Evolutionary conservation across 2,113 vertebrate species (phyloP), one percentile per base, ranked within the genome.

Genomic region (Macquaria ambigua): DNA sequence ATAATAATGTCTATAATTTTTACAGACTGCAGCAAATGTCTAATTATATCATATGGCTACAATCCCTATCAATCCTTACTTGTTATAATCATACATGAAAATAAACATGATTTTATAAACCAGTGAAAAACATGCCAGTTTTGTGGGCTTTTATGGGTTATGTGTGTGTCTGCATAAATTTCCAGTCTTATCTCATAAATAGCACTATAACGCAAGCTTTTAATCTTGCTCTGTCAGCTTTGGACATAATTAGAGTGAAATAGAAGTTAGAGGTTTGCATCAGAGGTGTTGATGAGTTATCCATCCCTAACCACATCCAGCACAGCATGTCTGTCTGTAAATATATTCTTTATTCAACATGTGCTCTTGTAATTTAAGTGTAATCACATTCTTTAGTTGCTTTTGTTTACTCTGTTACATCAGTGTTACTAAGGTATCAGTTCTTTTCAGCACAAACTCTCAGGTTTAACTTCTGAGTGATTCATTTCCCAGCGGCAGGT

Each of bases 401-500:
- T 53, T 31, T 62, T 58, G 64, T 77, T 61, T 58, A n/a, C 31
- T 43, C 0, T n/a, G 34, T 61, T 37, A 43, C 43, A 69, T 50
- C 10, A 70, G 37, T 55, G 15, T 61, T 53, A 67, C 41, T 6
- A 15, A 50, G 21, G 18, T 66, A 28, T 61, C 37, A 37, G 20
- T 23, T 52, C 6, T 46, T 50, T 41, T 31, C 28, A 63, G 55
- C 21, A 39, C 43, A 68, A 43, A 8, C 58, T 55, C 25, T 72
- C 28, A 66, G 25, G 6, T 56, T 64, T n/a, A 15, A 4, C n/a
- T 67, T 80, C 28, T 6, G 50, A 16, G 39, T 56, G 50, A 74
- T 67, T 56, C 28, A 70, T 75, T 81, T 84, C 55, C 50, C 69
- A 56, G 66, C 25, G 73, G 66, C 25, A 62, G 37, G 20, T 82